Percentiles rank a stretch among this genome's conserved stretches.
These are phyloP conservation scores for Discoglossus pictus DNA, from an alignment of 2,797 vertebrate species.

Conservation along the genomic window DNA sequence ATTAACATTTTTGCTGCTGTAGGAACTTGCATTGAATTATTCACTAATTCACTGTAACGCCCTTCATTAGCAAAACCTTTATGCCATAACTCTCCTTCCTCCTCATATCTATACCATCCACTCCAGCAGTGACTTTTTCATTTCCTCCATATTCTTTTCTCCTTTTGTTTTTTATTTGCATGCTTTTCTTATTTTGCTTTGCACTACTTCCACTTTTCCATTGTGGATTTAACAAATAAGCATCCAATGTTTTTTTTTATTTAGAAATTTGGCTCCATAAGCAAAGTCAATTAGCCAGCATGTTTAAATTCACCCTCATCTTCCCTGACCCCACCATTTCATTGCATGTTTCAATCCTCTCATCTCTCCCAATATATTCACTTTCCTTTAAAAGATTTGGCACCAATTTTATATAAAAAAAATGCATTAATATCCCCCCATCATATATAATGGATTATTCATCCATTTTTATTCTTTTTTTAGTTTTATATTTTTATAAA, in stretches of 20 bases:
- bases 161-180: slow-evolving; percentile 8
- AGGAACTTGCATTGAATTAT: slow-evolving; percentile 36
- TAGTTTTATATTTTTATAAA: slow-evolving; percentile 13
- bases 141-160: slow-evolving; percentile 18
- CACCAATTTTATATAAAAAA: slow-evolving; percentile 1
- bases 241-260: no score
- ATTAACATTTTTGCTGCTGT: slow-evolving; percentile 49
- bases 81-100: slow-evolving; percentile 12
- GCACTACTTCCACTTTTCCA: neutral
- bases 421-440: slow-evolving; percentile 9
- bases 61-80: slow-evolving; percentile 39
- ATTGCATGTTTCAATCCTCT: slow-evolving; percentile 32
- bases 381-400: slow-evolving; percentile 4
- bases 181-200: slow-evolving; percentile 7
- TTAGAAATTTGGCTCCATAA: neutral
- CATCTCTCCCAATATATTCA: neutral
- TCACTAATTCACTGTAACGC: slow-evolving; percentile 30
- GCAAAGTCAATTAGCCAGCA: neutral
- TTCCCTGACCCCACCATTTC: slow-evolving; percentile 10
- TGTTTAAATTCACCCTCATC: neutral
- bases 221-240: no score
- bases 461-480: slow-evolving; percentile 37
- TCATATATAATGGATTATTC: slow-evolving; percentile 8
- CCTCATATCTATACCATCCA: slow-evolving; percentile 15
- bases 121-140: slow-evolving; percentile 28